Base-by-base conservation (phyloP, 2,888 invertebrate genomes). In the Peribatodes rhomboidaria region DNA sequence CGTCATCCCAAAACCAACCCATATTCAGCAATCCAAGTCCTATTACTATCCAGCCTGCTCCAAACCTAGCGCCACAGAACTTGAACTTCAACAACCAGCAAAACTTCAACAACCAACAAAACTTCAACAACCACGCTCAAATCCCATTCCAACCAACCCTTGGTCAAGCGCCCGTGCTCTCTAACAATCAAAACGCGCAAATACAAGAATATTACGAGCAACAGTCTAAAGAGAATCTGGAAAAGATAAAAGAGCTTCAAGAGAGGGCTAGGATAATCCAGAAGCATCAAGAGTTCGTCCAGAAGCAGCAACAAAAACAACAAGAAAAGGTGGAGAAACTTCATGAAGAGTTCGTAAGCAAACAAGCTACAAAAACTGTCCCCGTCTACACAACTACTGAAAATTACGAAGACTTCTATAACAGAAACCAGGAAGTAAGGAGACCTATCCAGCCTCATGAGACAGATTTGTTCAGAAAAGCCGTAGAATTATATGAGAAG, bases 241-340 rank as follows among this genome's bases (percentile, higher is more conserved):
- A 95, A 77, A 91, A 94, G 62, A 81, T 96, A 1, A 95, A 95
- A 72, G 96, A 96, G 72, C 94, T 96, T 50, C 94, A 95, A 73
- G 96, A 97, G 71, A 94, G 96, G 72, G 96, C 96, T 74, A 94
- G 95, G 69, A 94, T 96, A 4, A 96, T 96, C 65, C 96, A 96
- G 73, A 96, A 96, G 77, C 96, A 96, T 71, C 96, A 97, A 75
- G 95, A 97, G 71, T 95, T 97, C 73, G 94, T 96, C 4, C 96
- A 97, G 75, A 96, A 96, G 77, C 97, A 97, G 76, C 97, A 97
- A 74, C 95, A 97, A 72, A 96, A 96, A 73, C 96, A 96, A 46
- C 95, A 97, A 77, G 96, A 96, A 76, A 97, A 97, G 79, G 95
- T 96, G 0, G 94, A 96, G 69, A 94, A 95, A 74, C 92, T 96